These are phyloP conservation scores for Cydia amplana DNA, from an alignment of 1,140 invertebrate genomes.

Conservation along the genomic window DNA sequence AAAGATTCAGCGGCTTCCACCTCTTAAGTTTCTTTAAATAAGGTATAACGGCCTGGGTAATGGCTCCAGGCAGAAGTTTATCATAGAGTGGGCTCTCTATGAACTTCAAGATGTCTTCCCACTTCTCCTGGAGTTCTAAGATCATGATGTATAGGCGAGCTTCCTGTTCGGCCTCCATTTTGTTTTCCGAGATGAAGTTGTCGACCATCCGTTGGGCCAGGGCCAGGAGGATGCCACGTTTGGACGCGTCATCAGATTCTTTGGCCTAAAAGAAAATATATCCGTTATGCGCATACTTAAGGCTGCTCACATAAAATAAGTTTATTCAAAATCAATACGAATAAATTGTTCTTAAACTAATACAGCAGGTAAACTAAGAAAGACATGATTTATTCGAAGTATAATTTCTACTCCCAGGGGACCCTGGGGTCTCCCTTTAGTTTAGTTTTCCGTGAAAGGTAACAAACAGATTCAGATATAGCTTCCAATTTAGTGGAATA, in stretches of 20 bases:
- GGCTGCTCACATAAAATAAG: too few species aligned
- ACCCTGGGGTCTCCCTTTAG: too few species aligned
- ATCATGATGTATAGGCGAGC: conserved; percentile 95
- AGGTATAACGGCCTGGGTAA: conserved; percentile 85
- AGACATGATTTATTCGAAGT: too few species aligned
- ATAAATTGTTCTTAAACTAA: too few species aligned
- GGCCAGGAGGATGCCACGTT: conserved; percentile 85
- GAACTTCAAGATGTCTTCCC: conserved; percentile 89
- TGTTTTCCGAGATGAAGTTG: conserved; percentile 93
- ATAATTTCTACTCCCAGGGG: too few species aligned
- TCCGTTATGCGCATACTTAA: too few species aligned
- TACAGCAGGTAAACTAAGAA: too few species aligned
- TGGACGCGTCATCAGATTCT: conserved; percentile 73
- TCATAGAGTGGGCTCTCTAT: conserved; percentile 87
- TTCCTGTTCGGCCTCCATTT: conserved; percentile 96
- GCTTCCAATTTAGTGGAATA: too few species aligned
- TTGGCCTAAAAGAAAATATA: conserved; percentile 57
- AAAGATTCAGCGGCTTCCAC: conserved; percentile 86
- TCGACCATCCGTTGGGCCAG: conserved; percentile 93
- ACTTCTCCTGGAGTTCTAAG: conserved; percentile 91
- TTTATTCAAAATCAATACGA: too few species aligned
- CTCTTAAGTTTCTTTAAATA: conserved; percentile 86
- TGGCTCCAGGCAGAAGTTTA: conserved; percentile 81
- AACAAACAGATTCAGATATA: too few species aligned
- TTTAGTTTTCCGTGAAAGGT: too few species aligned